Base-by-base conservation (phyloP, 1,140 invertebrate species). In the Lepidotrigona ventralis region DNA sequence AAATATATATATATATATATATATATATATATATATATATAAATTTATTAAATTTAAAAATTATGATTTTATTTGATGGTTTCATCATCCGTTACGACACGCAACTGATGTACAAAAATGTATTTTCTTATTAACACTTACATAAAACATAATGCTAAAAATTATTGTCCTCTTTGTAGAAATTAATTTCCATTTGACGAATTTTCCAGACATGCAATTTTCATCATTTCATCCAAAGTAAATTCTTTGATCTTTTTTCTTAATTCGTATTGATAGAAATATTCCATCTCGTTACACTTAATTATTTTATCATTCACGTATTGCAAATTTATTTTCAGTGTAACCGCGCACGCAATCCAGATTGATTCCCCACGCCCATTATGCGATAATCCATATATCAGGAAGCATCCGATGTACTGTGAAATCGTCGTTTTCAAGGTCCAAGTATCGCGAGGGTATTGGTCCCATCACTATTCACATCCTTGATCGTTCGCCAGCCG, bases 401-500 rank as follows among this genome's bases (percentile, higher is more conserved):
- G 23, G 11, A 21, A 63, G 4, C 33, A 33, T 19, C 2, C 2
- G 2, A 15, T 14, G 63, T n/a, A 11, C 1, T 15, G 39, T 26
- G 11, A 26, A 46, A 23, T 53, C 17, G 11, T 29, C 23, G 26
- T 60, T 83, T 78, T 70, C 66, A 83, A 70, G 75, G 74, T 58
- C 66, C 54, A 26, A 29, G n/a, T 82, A 82, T 75, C 73, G 60
- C 23, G 66, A 83, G 75, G 81, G 74, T 83, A 73, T 83, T 83
- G 68, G 82, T 83, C 82, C 77, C 69, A 83, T 74, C 68, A 4
- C 85, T 81, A 56, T 75, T 56, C 73, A 14, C 58, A 56, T 75
- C 73, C 39, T 77, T 56, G 23, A 70, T 87, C 78, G 85, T 64
- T 54, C 79, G 76, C 79, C 73, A 82, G 56, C 78, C 81, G 68